phyloP scores from a whole-genome alignment of 1,140 invertebrate species.

The Lordiphosa collinella region DNA sequence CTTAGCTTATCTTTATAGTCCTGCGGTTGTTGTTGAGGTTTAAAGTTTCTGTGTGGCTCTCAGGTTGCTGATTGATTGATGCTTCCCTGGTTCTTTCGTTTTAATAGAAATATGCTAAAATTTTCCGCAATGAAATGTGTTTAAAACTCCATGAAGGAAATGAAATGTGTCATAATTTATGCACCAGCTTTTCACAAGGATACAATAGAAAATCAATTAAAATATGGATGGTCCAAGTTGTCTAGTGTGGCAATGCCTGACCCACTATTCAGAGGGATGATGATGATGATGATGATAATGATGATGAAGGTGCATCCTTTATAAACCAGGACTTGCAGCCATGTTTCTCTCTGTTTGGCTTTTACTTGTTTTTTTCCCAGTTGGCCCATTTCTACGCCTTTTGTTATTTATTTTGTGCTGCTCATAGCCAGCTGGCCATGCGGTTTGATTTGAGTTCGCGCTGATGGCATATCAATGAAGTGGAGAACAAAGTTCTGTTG shows the following conservation, averaged over 20 bases:
- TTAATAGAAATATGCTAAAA: too few relatives aligned
- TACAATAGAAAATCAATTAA: constrained; percentile 48
- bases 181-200: constrained; percentile 28
- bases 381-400: constrained; percentile 8
- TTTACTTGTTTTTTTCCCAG: constrained; percentile 16
- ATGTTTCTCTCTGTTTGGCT: background rate
- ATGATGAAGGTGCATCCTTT: constrained; percentile 30
- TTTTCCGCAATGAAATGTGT: background rate
- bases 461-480: constrained; percentile 28
- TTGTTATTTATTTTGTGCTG: constrained; percentile 40
- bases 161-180: constrained; percentile 31
- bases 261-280: background rate
- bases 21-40: constrained; percentile 33
- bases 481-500: constrained; percentile 5
- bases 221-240: constrained; percentile 1
- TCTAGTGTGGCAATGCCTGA: background rate
- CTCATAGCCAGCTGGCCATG: constrained; percentile 33
- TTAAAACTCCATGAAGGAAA: constrained; percentile 7
- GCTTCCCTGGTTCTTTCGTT: too few relatives aligned
- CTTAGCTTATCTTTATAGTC: constrained; percentile 49
- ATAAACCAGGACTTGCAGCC: constrained; percentile 15
- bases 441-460: constrained; percentile 20
- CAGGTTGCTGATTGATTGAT: constrained; percentile 7
- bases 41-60: constrained; percentile 30
- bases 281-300: constrained; percentile 17